Evolutionary conservation across 2,113 vertebrate genomes (phyloP).

Genomic region (Phaetusa simplex): DNA sequence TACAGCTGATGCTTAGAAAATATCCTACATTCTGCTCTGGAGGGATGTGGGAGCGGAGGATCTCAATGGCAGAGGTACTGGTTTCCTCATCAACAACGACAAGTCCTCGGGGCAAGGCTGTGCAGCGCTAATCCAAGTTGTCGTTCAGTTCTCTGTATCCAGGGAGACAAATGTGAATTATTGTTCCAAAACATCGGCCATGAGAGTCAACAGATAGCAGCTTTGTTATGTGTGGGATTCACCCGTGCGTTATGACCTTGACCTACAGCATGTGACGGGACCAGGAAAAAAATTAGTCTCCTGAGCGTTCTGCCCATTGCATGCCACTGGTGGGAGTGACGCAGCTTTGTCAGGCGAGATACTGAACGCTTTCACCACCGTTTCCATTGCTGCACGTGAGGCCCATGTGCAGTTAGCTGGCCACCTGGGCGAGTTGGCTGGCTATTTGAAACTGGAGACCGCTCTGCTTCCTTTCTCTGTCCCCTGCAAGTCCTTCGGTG

Average conservation of each 20-base stretch:
- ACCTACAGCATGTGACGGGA: background rate
- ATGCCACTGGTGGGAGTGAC: fast-evolving
- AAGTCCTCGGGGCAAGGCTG: background rate
- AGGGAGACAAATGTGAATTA: background rate
- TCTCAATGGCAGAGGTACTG: background rate
- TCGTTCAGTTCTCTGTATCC: background rate
- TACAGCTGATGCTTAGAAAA: background rate
- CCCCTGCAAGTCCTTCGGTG: background rate
- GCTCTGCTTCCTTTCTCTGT: background rate
- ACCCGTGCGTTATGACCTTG: background rate
- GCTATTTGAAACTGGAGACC: fast-evolving
- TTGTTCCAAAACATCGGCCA: conserved; percentile 9
- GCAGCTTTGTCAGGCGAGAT: fast-evolving
- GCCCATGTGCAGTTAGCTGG: background rate
- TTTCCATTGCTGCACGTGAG: fast-evolving
- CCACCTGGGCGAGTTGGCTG: background rate
- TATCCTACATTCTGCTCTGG: fast-evolving
- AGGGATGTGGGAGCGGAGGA: background rate
- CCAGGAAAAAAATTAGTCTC: background rate
- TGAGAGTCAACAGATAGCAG: background rate
- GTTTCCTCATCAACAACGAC: background rate
- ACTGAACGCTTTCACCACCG: fast-evolving
- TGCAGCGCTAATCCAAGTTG: background rate
- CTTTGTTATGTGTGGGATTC: background rate
- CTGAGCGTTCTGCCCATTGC: background rate